Percentiles rank a stretch among this genome's conserved stretches.
Evolutionary conservation across 1,140 invertebrate genomes (phyloP).

Genomic region (Aphelinus atriplicis): DNA sequence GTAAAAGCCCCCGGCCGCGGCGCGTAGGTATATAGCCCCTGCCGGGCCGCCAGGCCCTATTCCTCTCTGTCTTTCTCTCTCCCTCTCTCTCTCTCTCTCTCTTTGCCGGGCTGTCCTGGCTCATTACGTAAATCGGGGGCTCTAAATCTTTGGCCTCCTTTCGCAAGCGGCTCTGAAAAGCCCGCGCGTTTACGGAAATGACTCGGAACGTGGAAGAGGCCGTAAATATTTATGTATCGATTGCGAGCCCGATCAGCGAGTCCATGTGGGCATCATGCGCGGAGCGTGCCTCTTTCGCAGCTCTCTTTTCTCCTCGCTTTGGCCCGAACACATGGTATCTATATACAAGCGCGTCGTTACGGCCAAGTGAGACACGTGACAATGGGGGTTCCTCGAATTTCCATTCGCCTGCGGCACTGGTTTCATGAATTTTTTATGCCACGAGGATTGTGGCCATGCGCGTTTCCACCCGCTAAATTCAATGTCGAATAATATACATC

Average conservation of each 20-base stretch:
- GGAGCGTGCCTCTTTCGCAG: no score
- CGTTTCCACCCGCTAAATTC: no score
- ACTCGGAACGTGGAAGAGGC: conserved; percentile 35
- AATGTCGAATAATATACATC: no score
- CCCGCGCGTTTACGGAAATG: conserved; percentile 42
- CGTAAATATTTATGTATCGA: conserved; percentile 40
- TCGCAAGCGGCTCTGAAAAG: conserved; percentile 23
- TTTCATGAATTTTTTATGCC: no score
- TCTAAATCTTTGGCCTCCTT: conserved; percentile 53
- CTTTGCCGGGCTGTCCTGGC: conserved; percentile 42
- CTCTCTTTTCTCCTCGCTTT: no score
- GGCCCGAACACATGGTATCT: no score
- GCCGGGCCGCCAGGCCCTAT: conserved; percentile 7
- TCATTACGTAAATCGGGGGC: conserved; percentile 61
- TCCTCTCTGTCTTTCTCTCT: conserved; percentile 17
- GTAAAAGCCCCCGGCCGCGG: conserved; percentile 53
- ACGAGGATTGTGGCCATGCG: no score
- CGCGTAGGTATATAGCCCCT: not conserved
- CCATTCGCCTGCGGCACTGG: no score
- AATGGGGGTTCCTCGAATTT: no score
- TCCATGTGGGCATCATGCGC: conserved; percentile 14
- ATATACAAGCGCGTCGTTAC: no score
- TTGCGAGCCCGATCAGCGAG: conserved; percentile 18
- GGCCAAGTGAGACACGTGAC: no score
- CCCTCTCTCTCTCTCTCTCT: conserved; percentile 32